Evolutionary conservation across 2,113 vertebrate genomes (phyloP).

Genomic region (Varanus salvator): DNA sequence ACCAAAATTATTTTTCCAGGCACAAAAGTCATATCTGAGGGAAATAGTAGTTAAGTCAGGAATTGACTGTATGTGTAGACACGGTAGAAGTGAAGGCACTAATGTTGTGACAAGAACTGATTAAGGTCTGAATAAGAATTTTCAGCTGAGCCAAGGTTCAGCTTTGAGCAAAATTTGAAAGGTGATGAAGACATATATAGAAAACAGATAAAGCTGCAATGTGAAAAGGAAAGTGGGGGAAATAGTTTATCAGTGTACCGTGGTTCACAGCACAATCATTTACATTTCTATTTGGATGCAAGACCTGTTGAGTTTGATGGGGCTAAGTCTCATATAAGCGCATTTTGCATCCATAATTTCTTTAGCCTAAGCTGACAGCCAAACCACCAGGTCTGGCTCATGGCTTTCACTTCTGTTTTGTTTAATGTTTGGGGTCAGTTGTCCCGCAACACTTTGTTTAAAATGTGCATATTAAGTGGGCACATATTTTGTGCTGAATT

Average conservation of each 20-base stretch:
- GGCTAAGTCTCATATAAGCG: no score
- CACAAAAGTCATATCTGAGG: background rate
- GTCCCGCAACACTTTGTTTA: background rate
- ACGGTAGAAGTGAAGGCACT: background rate
- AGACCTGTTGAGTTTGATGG: no score
- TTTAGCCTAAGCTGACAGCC: background rate
- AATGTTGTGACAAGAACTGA: background rate
- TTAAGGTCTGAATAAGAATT: constrained; percentile 7
- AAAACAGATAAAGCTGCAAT: background rate
- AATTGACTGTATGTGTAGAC: background rate
- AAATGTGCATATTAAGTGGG: background rate
- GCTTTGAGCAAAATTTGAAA: background rate
- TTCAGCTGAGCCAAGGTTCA: background rate
- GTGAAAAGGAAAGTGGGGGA: background rate
- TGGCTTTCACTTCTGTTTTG: background rate
- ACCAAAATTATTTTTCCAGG: background rate
- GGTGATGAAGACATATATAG: background rate
- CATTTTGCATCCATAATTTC: background rate
- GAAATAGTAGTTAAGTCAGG: background rate
- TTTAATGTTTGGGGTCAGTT: background rate
- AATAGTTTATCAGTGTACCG: background rate
- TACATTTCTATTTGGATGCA: background rate
- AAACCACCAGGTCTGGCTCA: background rate
- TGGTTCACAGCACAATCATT: background rate
- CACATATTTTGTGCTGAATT: background rate